Percentiles rank a stretch among this genome's conserved stretches.
phyloP scores from a whole-genome alignment of 2,888 invertebrate genomes.

The Byasa hedistus region DNA sequence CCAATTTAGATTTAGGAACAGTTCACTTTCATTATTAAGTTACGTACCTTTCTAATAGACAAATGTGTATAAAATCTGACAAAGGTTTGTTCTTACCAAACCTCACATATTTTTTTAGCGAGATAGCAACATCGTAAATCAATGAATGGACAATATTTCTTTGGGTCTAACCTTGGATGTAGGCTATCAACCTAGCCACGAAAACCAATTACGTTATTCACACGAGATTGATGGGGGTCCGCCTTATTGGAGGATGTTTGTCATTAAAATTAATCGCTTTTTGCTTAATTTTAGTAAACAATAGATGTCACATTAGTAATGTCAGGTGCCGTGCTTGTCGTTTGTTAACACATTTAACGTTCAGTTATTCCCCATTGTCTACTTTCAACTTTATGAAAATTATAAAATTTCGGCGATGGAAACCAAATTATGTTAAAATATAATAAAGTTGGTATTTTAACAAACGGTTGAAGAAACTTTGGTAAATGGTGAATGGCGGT shows the following conservation, averaged over 20 bases:
- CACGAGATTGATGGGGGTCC: slow-evolving; percentile 57
- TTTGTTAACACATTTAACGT: background rate
- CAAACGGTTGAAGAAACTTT: too few species aligned
- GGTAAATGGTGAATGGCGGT: too few species aligned
- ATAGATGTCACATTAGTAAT: background rate
- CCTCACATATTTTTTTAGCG: background rate
- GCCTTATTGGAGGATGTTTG: slow-evolving; percentile 57
- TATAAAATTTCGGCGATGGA: too few species aligned
- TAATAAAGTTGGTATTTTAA: too few species aligned
- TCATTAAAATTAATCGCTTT: slow-evolving; percentile 51
- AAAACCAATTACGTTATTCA: slow-evolving; percentile 62
- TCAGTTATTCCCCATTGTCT: too few species aligned
- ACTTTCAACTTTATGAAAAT: too few species aligned
- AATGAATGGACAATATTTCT: slow-evolving; percentile 25
- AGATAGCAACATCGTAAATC: slow-evolving; percentile 13
- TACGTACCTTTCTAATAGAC: too few species aligned
- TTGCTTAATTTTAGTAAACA: slow-evolving; percentile 1
- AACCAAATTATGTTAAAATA: too few species aligned
- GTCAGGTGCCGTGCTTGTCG: background rate
- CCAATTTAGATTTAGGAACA: too few species aligned
- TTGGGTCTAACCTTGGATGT: slow-evolving; percentile 41
- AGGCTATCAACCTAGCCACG: slow-evolving; percentile 42
- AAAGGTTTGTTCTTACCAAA: too few species aligned
- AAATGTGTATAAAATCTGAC: too few species aligned
- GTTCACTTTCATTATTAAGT: too few species aligned